These are phyloP conservation scores for Tauraco erythrolophus DNA, from an alignment of 2,113 vertebrate species.

Conservation along the genomic window DNA sequence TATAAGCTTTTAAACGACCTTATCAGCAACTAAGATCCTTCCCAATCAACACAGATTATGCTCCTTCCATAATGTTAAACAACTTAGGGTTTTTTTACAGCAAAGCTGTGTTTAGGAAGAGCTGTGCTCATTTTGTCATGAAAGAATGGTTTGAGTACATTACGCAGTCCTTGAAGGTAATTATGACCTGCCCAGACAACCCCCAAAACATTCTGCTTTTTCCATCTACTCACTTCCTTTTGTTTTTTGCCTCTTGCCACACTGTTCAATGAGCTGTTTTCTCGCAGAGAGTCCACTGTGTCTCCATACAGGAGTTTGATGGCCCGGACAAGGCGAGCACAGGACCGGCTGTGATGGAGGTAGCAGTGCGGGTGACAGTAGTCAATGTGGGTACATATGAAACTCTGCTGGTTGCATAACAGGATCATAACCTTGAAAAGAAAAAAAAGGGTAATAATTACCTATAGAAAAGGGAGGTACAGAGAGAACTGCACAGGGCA, in stretches of 20 bases:
- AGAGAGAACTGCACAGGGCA: background rate
- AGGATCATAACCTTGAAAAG: constrained; percentile 93
- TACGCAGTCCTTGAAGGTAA: background rate
- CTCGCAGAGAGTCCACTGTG: constrained; percentile 89
- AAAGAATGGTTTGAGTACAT: background rate
- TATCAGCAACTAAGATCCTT: background rate
- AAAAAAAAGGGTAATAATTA: background rate
- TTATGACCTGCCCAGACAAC: background rate
- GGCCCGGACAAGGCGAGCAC: constrained; percentile 93
- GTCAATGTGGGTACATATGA: constrained; percentile 96
- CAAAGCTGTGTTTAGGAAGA: background rate
- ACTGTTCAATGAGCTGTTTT: constrained; percentile 75
- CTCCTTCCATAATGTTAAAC: background rate
- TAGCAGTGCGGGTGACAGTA: constrained; percentile 98
- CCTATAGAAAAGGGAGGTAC: background rate
- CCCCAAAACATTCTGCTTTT: background rate
- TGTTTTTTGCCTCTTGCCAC: constrained; percentile 88
- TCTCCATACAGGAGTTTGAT: constrained; percentile 97
- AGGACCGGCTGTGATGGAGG: constrained; percentile 96
- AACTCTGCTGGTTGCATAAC: constrained; percentile 97
- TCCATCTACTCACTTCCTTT: constrained; percentile 86
- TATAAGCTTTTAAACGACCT: background rate
- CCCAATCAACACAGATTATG: background rate
- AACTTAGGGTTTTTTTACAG: background rate
- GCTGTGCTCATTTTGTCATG: background rate